Percentiles rank a stretch among this genome's conserved stretches.
phyloP scores from a whole-genome alignment of 1,140 invertebrate genomes.

The Antheraea pernyi region DNA sequence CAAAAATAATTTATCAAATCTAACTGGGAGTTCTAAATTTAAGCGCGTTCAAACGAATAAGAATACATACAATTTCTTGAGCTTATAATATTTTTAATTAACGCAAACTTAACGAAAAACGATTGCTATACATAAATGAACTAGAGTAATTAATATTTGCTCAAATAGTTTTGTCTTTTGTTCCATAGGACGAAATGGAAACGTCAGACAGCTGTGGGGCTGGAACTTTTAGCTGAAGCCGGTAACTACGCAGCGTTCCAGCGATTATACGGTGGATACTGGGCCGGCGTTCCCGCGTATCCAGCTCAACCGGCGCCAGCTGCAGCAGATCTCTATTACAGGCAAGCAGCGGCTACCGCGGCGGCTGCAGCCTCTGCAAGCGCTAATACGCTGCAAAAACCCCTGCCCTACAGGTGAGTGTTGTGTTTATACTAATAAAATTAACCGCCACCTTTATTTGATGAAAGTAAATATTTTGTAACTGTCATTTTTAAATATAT shows the following conservation, averaged over 20 bases:
- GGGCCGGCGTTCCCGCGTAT: slow-evolving; percentile 80
- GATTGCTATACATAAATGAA: too few relatives aligned
- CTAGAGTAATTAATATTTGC: too few relatives aligned
- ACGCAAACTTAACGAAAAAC: too few relatives aligned
- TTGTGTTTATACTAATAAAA: too few relatives aligned
- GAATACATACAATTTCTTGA: too few relatives aligned
- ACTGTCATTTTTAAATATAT: too few relatives aligned
- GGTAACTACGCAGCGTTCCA: slow-evolving; percentile 98
- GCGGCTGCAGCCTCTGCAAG: slow-evolving; percentile 84
- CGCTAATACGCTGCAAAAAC: slow-evolving; percentile 91
- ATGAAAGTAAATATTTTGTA: too few relatives aligned
- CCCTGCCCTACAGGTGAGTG: slow-evolving; percentile 86
- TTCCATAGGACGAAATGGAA: slow-evolving; percentile 99
- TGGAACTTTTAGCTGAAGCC: slow-evolving; percentile 97
- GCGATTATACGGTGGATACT: slow-evolving; percentile 92
- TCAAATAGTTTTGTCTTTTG: not conserved
- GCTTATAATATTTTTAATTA: too few relatives aligned
- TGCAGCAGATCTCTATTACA: slow-evolving; percentile 89
- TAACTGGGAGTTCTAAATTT: too few relatives aligned
- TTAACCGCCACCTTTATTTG: too few relatives aligned
- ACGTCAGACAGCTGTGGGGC: slow-evolving; percentile 97
- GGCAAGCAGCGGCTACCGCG: slow-evolving; percentile 85
- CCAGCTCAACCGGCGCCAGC: slow-evolving; percentile 82
- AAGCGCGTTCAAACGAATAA: too few relatives aligned
- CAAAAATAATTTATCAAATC: too few relatives aligned